phyloP scores from a whole-genome alignment of 2,888 invertebrate species.

The Himalopsyche tibetana region DNA sequence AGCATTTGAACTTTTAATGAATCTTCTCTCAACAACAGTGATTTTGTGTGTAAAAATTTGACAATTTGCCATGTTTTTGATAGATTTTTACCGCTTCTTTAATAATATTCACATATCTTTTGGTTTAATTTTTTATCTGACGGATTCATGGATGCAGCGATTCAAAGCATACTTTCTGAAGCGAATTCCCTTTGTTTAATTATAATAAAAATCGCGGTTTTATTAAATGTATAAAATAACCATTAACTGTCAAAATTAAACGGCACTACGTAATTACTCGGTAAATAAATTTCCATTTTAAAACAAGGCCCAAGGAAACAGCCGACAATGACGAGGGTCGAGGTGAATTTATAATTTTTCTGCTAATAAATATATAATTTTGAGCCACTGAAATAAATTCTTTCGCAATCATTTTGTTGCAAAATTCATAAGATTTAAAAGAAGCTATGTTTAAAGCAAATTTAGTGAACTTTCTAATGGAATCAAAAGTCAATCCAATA shows the following conservation, averaged over 20 bases:
- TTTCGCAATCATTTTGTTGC: background rate
- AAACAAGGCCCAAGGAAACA: constrained; percentile 3
- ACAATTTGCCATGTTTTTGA: too few species aligned
- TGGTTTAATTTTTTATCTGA: background rate
- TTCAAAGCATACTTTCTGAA: background rate
- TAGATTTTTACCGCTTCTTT: too few species aligned
- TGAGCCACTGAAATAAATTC: background rate
- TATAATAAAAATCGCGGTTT: background rate
- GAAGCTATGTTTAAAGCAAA: too few species aligned
- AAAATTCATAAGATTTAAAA: background rate
- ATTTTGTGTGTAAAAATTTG: too few species aligned
- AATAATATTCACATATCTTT: too few species aligned
- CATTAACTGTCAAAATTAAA: constrained; percentile 25
- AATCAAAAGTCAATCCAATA: too few species aligned
- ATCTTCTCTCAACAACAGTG: too few species aligned
- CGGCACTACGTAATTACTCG: background rate
- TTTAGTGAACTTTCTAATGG: too few species aligned
- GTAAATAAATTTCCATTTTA: constrained; percentile 31
- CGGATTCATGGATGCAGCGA: background rate
- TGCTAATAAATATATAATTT: constrained; percentile 25
- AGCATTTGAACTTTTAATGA: too few species aligned
- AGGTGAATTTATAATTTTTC: constrained; percentile 6
- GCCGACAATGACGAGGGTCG: constrained; percentile 26
- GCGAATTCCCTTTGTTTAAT: background rate
- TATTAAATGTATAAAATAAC: constrained; percentile 14